Evolutionary conservation across 1,140 invertebrate genomes (phyloP), one percentile per base, ranked within the genome.

Genomic region (Maniola jurtina): DNA sequence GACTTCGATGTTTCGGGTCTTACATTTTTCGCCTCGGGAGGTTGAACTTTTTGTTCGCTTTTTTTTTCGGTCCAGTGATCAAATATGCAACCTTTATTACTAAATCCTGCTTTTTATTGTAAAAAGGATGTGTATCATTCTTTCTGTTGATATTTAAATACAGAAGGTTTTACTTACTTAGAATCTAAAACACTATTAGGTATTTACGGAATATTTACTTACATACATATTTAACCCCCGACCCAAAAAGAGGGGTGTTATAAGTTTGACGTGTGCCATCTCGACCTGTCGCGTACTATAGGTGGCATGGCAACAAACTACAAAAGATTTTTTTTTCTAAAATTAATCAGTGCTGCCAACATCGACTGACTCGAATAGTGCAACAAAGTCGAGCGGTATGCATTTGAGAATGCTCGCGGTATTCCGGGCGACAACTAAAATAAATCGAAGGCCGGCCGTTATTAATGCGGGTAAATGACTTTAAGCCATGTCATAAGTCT

Each of bases 1-100:
- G 73, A 72, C 68, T 75, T 64, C 36, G 62, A 70, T 66, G 50
- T 71, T n/a, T 75, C 70, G 65, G 56, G 42, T 63, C 36, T 75
- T 76, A 73, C 76, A 72, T 71, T 52, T 25, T 45, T 8, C 25
- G 59, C 66, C 54, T 56, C 59, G 16, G n/a, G 56, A 9, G 50
- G 25, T 54, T 0, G 50, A 48, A 15, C 13, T 14, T 14, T 52
- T 55, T 55, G 8, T 33, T 11, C 4, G 6, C n/a, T n/a, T 54
- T 54, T 34, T 55, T 13, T 55, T 55, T 55, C 34, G 54, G 54
- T 52, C 54, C 54, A 15, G 33, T 55, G 54, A 55, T 55, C 54
- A 55, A 55, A 55, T 36, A 55, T 36, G 54, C 25, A n/a, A 55
- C 25, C 15, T 55, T 52, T 34, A 38, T 40, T 52, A 38, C 60